Evolutionary conservation across 2,797 vertebrate species (phyloP).

Genomic region (Prunella strophiata): DNA sequence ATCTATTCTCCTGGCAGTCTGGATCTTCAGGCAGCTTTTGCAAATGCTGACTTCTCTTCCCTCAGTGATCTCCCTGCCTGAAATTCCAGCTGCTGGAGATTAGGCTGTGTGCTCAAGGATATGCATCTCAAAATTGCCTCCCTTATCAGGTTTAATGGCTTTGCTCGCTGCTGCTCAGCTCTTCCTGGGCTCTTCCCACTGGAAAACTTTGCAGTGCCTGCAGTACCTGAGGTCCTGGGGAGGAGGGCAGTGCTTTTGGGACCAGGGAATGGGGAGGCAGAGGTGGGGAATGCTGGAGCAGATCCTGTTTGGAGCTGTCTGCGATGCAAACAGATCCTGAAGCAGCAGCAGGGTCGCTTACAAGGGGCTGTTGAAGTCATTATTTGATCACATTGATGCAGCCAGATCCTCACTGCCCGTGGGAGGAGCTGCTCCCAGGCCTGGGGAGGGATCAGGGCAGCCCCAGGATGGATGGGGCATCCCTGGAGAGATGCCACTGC

Average conservation of each 20-base stretch:
- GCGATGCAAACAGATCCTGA: neutral
- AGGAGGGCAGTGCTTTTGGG: neutral
- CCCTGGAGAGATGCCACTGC: neutral
- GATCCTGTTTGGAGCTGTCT: neutral
- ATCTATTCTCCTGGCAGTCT: neutral
- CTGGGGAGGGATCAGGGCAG: neutral
- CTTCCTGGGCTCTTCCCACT: neutral
- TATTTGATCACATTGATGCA: neutral
- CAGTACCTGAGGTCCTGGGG: neutral
- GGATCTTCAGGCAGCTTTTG: neutral
- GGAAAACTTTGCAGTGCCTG: neutral
- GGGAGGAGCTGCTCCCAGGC: neutral
- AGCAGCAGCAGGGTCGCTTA: fast-evolving
- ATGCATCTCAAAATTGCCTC: neutral
- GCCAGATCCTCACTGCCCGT: fast-evolving
- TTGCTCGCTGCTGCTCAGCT: neutral
- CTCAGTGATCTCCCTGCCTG: neutral
- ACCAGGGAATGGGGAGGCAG: neutral
- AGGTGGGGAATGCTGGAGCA: neutral
- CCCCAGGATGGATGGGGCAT: fast-evolving
- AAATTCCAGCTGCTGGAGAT: neutral
- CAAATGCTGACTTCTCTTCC: neutral
- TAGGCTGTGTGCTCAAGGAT: conserved; percentile 7
- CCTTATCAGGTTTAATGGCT: neutral
- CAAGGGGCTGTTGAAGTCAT: neutral